A percentile compares a stretch with the other conserved stretches of the same genome.
phyloP scores from a whole-genome alignment of 2,113 vertebrate genomes.

The Zosterops pallidus region DNA sequence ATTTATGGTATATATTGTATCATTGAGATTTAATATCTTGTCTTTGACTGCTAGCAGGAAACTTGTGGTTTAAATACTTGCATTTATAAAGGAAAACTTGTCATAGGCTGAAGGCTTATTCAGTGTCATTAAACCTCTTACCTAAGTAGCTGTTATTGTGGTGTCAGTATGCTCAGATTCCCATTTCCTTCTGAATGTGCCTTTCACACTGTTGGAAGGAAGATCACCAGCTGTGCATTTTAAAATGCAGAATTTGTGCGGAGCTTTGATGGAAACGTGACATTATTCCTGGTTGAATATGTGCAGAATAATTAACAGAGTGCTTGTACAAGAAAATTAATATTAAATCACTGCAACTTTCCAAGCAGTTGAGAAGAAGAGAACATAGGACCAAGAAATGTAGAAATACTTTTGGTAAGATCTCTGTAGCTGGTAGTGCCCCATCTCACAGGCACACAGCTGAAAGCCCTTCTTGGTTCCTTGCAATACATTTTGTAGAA shows the following conservation, averaged over 20 bases:
- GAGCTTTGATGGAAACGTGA: not conserved
- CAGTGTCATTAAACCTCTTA: not conserved
- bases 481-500: not conserved
- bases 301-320: not conserved
- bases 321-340: not conserved
- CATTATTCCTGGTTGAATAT: not conserved
- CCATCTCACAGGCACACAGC: fast-evolving
- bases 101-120: not conserved
- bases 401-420: not conserved
- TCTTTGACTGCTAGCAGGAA: not conserved
- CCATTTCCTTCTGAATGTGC: not conserved
- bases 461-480: not conserved
- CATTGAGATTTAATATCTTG: not conserved
- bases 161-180: not conserved
- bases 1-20: not conserved
- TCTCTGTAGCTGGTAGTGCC: not conserved
- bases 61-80: not conserved
- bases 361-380: not conserved
- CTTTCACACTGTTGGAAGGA: not conserved
- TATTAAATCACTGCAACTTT: not conserved
- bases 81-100: not conserved
- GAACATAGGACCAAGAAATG: not conserved
- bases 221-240: not conserved
- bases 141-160: not conserved
- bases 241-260: not conserved